phyloP scores from a whole-genome alignment of 2,797 vertebrate species.

The Podargus strigoides region DNA sequence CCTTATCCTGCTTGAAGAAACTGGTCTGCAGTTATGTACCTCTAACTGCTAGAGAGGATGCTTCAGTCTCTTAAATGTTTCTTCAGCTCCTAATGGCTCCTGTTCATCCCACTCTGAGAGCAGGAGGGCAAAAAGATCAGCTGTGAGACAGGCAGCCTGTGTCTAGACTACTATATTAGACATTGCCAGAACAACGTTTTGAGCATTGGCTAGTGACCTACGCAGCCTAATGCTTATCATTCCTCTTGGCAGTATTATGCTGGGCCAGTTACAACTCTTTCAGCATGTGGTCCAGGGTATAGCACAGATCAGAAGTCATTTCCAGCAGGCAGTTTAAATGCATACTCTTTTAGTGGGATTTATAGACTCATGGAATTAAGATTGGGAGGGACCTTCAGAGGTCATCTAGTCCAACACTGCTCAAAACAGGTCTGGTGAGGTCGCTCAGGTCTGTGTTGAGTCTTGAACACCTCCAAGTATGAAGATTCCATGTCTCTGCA shows the following conservation, averaged over 20 bases:
- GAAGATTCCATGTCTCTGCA: not conserved
- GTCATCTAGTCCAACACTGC: not conserved
- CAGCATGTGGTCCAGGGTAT: not conserved
- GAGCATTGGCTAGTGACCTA: not conserved
- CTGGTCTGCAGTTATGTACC: not conserved
- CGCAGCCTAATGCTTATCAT: not conserved
- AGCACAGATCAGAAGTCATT: not conserved
- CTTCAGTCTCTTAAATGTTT: not conserved
- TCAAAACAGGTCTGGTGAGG: not conserved
- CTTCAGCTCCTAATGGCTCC: not conserved
- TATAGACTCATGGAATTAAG: not conserved
- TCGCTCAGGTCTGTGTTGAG: not conserved
- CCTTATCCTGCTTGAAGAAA: not conserved
- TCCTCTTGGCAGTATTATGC: not conserved
- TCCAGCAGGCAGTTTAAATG: not conserved
- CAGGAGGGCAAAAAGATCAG: not conserved
- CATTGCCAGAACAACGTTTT: not conserved
- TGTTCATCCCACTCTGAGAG: not conserved
- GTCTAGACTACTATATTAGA: not conserved
- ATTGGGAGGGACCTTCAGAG: not conserved
- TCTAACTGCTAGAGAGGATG: not conserved
- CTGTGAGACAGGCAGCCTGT: not conserved
- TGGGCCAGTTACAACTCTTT: not conserved
- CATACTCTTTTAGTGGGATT: not conserved
- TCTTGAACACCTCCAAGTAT: not conserved